Evolutionary conservation across 2,888 invertebrate genomes (phyloP), one percentile per base, ranked within the genome.

Genomic region (Cyclophora albipunctata): DNA sequence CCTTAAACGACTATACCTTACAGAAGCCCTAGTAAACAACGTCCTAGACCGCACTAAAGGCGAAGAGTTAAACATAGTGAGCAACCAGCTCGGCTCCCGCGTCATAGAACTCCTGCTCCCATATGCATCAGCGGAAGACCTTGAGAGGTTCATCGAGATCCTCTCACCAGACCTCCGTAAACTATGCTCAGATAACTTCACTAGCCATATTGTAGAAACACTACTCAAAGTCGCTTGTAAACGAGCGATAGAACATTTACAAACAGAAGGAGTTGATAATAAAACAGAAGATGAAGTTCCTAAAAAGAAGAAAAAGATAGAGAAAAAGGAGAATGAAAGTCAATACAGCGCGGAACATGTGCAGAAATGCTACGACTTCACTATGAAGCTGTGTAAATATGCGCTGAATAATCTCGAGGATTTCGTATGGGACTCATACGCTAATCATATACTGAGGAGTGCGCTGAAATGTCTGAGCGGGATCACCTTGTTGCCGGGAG

Each of bases 371-470:
- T 84, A 90, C 2, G 83, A 91, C 6, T 94, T 94, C 71, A 91
- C 93, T 1, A 57, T 93, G 7, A 95, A 93, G 75, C 84, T 94
- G 3, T 91, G 93, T 53, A 94, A 92, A 81, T 96, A 94, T 76
- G 86, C 93, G 34, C 76, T 95, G 0, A 96, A 96, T 74, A 96
- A 96, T 83, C 83, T 95, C 52, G 96, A 96, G 72, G 96, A 96
- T 68, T 96, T 94, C 66, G 90, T 95, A 0, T 93, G 92, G 91
- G 94, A 96, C 70, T 82, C 84, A 0, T 95, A 93, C 59, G 95
- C 93, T 0, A 95, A 93, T 78, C 93, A 94, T 66, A 91, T 96
- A 3, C 83, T 96, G 57, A 90, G 96, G 47, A 92, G 93, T 5
- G 92, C 92, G 2, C 73, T 95, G n/a, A 91, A 92, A 69, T 92